Base-by-base conservation (phyloP, 1,140 invertebrate species). In the Papilio xuthus region DNA sequence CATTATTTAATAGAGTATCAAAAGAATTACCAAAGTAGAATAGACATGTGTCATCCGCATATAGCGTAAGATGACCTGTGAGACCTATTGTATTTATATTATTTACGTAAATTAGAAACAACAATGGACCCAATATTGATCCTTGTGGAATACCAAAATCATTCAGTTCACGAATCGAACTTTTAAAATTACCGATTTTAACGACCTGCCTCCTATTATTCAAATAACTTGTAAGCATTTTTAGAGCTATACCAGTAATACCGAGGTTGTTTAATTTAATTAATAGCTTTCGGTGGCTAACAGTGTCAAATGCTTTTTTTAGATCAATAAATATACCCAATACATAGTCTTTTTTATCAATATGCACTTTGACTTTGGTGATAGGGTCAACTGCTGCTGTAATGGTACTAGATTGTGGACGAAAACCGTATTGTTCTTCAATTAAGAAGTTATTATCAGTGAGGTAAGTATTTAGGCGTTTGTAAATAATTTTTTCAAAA, bases 331-430 rank as follows among this genome's bases (percentile, higher is more conserved):
- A 67, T 28, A 67, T 28, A 7, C 63, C 63, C 8, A 67, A 26
- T 13, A 67, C 63, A 28, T 26, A 28, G 23, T 67, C 12, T 28
- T 26, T 67, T 67, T 67, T 67, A 28, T 67, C 63, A 67, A 67
- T 26, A 26, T 67, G 23, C 23, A 28, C 3, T 23, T 67, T 67
- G 23, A 67, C 15, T 26, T 67, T 67, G 6, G 63, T 67, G 28
- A 67, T 28, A 32, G 28, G 63, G 8, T 67, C 63, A 13, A 67
- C 23, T 10, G 63, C 28, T 28, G 63, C 63, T 67, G 63, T 26
- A 13, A 13, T 23, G 8, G 63, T 67, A 67, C 28, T 67, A 44
- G 42, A 44, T 44, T 44, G 42, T 2, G 42, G 13, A 10, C 42
- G 42, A 13, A 44, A 44, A 44, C 42, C 42, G 13, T 44, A 44